phyloP scores from a whole-genome alignment of 2,113 vertebrate genomes.

The Eleginops maclovinus region DNA sequence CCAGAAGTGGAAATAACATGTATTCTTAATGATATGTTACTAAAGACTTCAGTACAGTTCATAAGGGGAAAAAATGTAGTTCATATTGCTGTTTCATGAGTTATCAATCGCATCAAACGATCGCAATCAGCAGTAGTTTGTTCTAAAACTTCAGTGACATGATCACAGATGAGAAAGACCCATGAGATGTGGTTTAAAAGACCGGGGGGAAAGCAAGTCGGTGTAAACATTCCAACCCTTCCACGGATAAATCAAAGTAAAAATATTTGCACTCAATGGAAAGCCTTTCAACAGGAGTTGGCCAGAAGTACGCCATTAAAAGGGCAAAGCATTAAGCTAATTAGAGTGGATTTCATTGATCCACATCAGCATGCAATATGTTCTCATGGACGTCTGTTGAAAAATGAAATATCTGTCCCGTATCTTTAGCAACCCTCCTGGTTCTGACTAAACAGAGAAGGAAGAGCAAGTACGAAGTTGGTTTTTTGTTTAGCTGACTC shows the following conservation, averaged over 20 bases:
- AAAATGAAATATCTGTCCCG: background rate
- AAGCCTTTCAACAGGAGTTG: constrained; percentile 22
- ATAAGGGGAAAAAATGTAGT: background rate
- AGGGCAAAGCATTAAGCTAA: constrained; percentile 41
- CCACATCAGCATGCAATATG: constrained; percentile 27
- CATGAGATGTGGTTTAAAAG: background rate
- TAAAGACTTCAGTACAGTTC: background rate
- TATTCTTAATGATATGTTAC: background rate
- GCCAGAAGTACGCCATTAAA: constrained; percentile 15
- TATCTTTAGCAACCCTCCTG: background rate
- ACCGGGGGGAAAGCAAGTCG: background rate
- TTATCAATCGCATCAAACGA: background rate
- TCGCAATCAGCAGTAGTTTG: background rate
- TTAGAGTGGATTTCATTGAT: constrained; percentile 54
- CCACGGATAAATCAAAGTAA: background rate
- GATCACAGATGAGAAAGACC: background rate
- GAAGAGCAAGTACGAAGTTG: background rate
- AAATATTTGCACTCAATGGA: constrained; percentile 14
- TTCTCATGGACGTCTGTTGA: constrained; percentile 8
- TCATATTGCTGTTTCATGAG: background rate
- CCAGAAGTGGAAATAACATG: background rate
- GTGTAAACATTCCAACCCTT: background rate
- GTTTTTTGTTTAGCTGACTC: background rate
- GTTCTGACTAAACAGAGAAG: background rate
- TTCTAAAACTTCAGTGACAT: background rate